Percentiles rank a stretch among this genome's conserved stretches.
These are phyloP conservation scores for Huso huso DNA, from an alignment of 2,797 vertebrate species.

Conservation along the genomic window DNA sequence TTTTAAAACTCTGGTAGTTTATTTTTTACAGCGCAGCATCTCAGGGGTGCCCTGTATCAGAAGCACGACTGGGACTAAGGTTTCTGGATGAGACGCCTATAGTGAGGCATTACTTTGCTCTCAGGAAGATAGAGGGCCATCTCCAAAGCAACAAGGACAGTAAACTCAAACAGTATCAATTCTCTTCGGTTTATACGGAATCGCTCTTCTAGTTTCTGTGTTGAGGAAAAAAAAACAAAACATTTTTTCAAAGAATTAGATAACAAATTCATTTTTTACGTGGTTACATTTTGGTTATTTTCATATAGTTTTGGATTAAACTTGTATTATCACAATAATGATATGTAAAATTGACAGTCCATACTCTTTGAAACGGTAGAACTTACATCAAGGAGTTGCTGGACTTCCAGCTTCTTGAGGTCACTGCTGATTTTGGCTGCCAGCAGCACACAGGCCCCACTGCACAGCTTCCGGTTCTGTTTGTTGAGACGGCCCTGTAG, in stretches of 20 bases:
- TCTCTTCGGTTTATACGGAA: slow-evolving; percentile 90
- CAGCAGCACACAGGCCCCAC: slow-evolving; percentile 47
- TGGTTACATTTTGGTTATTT: no score
- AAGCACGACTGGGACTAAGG: slow-evolving; percentile 48
- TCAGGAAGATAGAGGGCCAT: slow-evolving; percentile 93
- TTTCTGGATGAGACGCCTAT: slow-evolving; percentile 85
- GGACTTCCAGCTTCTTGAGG: slow-evolving; percentile 84
- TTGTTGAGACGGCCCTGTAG: slow-evolving; percentile 88
- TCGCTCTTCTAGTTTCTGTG: slow-evolving; percentile 89
- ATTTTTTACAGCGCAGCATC: slow-evolving; percentile 6
- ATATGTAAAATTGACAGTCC: neutral
- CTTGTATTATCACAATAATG: no score
- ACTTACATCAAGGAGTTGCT: slow-evolving; percentile 91
- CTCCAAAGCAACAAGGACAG: slow-evolving; percentile 91
- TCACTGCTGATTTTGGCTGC: slow-evolving; percentile 98
- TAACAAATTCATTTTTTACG: no score
- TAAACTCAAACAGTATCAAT: slow-evolving; percentile 87
- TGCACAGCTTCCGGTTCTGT: slow-evolving; percentile 81
- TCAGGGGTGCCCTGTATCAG: neutral
- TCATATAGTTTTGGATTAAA: no score
- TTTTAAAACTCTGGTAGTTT: neutral
- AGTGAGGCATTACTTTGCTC: slow-evolving; percentile 94
- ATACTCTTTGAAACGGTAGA: neutral
- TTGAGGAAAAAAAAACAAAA: neutral
- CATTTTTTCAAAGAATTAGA: no score